Evolutionary conservation across 2,888 invertebrate genomes (phyloP).

Genomic region (Amaurobius ferox): DNA sequence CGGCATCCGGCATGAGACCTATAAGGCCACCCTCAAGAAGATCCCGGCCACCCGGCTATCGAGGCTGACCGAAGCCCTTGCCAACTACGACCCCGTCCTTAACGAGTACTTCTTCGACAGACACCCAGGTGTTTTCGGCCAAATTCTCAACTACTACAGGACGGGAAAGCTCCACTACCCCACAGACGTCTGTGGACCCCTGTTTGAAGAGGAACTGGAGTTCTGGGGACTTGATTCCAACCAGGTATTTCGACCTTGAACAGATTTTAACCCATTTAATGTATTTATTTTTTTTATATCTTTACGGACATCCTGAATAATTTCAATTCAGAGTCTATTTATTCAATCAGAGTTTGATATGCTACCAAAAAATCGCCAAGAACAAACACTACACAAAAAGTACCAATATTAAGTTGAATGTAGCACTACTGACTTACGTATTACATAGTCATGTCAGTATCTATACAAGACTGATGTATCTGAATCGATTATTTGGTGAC

Average conservation of each 20-base stretch:
- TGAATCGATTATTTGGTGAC: too few relatives aligned
- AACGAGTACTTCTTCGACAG: slow-evolving; percentile 99
- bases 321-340: too few relatives aligned
- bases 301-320: too few relatives aligned
- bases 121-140: slow-evolving; percentile 97
- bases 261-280: too few relatives aligned
- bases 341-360: too few relatives aligned
- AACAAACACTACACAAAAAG: too few relatives aligned
- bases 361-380: too few relatives aligned
- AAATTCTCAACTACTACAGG: slow-evolving; percentile 96
- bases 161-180: slow-evolving; percentile 99
- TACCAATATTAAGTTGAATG: too few relatives aligned
- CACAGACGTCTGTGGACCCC: slow-evolving; percentile 98
- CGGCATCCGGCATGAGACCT: slow-evolving; percentile 97
- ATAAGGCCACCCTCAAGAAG: slow-evolving; percentile 96
- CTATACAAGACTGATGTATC: too few relatives aligned
- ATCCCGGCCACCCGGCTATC: slow-evolving; percentile 97
- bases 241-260: slow-evolving; percentile 81
- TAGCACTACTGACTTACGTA: too few relatives aligned
- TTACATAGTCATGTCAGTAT: too few relatives aligned
- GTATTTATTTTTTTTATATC: too few relatives aligned
- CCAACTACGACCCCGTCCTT: slow-evolving; percentile 98
- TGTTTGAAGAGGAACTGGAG: slow-evolving; percentile 99
- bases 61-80: slow-evolving; percentile 92
- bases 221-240: slow-evolving; percentile 99